These are phyloP conservation scores for Drosophila robusta DNA, from an alignment of 2,888 invertebrate genomes.

Conservation along the genomic window DNA sequence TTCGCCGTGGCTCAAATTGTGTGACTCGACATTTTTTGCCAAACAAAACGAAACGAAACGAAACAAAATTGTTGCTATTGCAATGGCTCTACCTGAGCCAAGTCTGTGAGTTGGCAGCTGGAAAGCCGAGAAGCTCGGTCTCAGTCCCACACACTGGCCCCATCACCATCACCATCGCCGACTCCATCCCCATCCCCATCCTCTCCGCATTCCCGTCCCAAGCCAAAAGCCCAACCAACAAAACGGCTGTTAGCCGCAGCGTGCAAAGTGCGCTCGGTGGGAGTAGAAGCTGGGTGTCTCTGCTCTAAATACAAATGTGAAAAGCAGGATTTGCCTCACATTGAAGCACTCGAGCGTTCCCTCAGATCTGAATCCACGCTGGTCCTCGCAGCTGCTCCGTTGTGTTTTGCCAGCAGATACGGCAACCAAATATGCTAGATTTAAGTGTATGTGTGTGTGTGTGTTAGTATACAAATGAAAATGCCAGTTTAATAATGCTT, in stretches of 20 bases:
- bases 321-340: slow-evolving; percentile 58
- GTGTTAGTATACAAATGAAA: slow-evolving; percentile 64
- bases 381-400: slow-evolving; percentile 23
- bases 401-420: slow-evolving; percentile 48
- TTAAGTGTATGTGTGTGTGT: slow-evolving; percentile 11
- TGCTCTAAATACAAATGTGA: slow-evolving; percentile 68
- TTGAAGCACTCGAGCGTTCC: slow-evolving; percentile 40
- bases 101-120: slow-evolving; percentile 32
- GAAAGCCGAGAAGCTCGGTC: slow-evolving; percentile 14
- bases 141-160: background rate
- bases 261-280: slow-evolving; percentile 22
- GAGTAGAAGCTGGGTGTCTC: slow-evolving; percentile 14
- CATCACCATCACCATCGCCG: background rate
- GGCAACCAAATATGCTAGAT: slow-evolving; percentile 49
- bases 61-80: slow-evolving; percentile 52
- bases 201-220: background rate
- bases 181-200: background rate
- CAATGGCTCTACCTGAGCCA: slow-evolving; percentile 43
- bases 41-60: slow-evolving; percentile 25
- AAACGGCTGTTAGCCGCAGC: slow-evolving; percentile 48
- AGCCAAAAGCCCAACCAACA: slow-evolving; percentile 21
- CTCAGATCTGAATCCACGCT: slow-evolving; percentile 18
- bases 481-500: slow-evolving; percentile 76
- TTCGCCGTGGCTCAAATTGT: slow-evolving; percentile 45
- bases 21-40: slow-evolving; percentile 42